Evolutionary conservation across 2,113 vertebrate genomes (phyloP), one percentile per base, ranked within the genome.

Genomic region (Oriolus oriolus): DNA sequence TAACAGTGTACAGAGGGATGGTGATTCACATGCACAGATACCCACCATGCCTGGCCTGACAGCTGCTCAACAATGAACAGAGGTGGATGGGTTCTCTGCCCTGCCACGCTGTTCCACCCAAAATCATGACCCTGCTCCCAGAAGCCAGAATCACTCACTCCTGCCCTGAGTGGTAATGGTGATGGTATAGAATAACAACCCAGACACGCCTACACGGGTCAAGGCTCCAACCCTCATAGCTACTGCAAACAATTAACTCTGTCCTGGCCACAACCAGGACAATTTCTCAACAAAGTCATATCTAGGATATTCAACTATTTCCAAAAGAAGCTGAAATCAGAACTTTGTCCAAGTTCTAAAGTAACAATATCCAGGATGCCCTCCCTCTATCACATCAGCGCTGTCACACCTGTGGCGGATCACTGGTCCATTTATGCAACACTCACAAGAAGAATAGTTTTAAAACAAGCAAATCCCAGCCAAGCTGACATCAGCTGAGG

Each of bases 21-120:
- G 22, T 23, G 54, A 44, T 33, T 52, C 12, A 18, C 18, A 12
- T 16, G 8, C 14, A 60, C 15, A 44, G 37, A 37, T 3, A n/a
- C 24, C n/a, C 1, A 0, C 13, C 31, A 14, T 0, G 1, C 11
- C 37, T 66, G 52, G 13, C 52, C 52, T 21, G 17, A 66, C 21
- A 76, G 31, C 26, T 10, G 16, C 30, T 35, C 37, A 31, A 8
- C 12, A 33, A 28, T 5, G 33, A 52, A 16, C 23, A 52, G 18
- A 0, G 0, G 17, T 14, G 14, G 7, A 10, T 28, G 26, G 5
- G 3, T 19, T n/a, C 22, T 50, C 31, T 61, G 16, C 16, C 31
- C 12, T 4, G 6, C 26, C 20, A 24, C 20, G 16, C 16, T 20
- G 3, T 35, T 52, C 39, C 31, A 20, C 24, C 24, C 24, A 35